Base-by-base conservation (phyloP, 2,113 vertebrate species). In the Cryptotis parvus region DNA sequence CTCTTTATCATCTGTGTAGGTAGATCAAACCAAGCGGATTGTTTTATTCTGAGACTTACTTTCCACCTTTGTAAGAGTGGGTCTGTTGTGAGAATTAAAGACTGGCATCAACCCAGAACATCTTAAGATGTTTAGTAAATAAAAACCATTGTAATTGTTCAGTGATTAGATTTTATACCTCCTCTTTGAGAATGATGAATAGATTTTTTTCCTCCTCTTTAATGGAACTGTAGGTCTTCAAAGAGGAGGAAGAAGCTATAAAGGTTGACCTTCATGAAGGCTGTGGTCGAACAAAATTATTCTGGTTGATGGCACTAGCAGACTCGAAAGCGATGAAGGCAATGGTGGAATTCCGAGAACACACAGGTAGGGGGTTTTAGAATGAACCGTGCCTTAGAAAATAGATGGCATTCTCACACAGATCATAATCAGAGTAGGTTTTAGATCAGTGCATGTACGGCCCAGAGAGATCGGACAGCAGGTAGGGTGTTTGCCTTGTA, bases 241-340 rank as follows among this genome's bases (percentile, higher is more conserved):
- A 99, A 96, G 99, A 99, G 96, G 99, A 99, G 95, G 99, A 99
- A 96, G 99, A 99, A 97, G 99, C 99, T 93, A 99, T 99, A 89
- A 99, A 99, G 93, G 99, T 99, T 87, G 99, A 99, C 96, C 99
- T 99, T 88, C 99, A 99, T 1, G 99, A 99, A 97, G 99, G 99
- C 4, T 99, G 99, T 96, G 99, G 99, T 77, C 98, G 99, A 96
- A 99, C 99, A 75, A 99, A 99, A 95, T 98, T 99, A 76, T 99
- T 99, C 97, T 99, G 99, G 99, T 98, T 99, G 95, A 99, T 99
- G 99, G 99, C 99, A 29, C 96, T 99, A 91, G 99, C 99, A 6
- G 99, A 99, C 96, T 99, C 99, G 11, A 99, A 99, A 97, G 99
- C 99, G 41, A 99, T 99, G 99, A 99, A 99, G 96, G 99, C 99